Conservation (phyloP, 2,113 vertebrate genomes). For the Entelurus aequoreus region DNA sequence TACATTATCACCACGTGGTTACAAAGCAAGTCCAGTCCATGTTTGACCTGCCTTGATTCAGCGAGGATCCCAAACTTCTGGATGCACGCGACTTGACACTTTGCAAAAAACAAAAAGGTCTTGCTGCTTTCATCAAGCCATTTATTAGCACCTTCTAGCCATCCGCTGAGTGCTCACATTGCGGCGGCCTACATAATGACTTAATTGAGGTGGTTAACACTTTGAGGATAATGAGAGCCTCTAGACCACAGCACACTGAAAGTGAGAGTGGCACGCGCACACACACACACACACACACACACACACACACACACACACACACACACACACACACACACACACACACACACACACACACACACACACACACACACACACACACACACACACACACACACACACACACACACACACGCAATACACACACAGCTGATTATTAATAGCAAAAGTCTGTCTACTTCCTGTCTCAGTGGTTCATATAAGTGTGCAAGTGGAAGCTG, state of each 20-base stretch:
- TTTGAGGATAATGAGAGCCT: slow-evolving; percentile 53
- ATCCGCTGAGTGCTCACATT: background rate
- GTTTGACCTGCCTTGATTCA: slow-evolving; percentile 4
- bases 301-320: too few relatives aligned
- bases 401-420: too few relatives aligned
- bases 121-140: background rate
- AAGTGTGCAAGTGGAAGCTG: background rate
- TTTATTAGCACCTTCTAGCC: background rate
- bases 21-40: background rate
- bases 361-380: too few relatives aligned
- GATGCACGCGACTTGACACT: background rate
- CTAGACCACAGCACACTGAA: slow-evolving; percentile 33
- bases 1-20: too few relatives aligned
- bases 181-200: slow-evolving; percentile 49
- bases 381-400: too few relatives aligned
- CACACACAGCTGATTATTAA: slow-evolving; percentile 17
- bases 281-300: background rate
- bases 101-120: background rate
- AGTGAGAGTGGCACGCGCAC: slow-evolving; percentile 16
- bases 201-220: slow-evolving; percentile 59
- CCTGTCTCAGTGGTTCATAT: background rate
- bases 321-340: too few relatives aligned
- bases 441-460: slow-evolving; percentile 4
- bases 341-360: too few relatives aligned
- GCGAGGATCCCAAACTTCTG: slow-evolving; percentile 4